A percentile compares a stretch with the other conserved stretches of the same genome.
Conservation (phyloP, 2,797 vertebrate species). For the Meda fulgida region DNA sequence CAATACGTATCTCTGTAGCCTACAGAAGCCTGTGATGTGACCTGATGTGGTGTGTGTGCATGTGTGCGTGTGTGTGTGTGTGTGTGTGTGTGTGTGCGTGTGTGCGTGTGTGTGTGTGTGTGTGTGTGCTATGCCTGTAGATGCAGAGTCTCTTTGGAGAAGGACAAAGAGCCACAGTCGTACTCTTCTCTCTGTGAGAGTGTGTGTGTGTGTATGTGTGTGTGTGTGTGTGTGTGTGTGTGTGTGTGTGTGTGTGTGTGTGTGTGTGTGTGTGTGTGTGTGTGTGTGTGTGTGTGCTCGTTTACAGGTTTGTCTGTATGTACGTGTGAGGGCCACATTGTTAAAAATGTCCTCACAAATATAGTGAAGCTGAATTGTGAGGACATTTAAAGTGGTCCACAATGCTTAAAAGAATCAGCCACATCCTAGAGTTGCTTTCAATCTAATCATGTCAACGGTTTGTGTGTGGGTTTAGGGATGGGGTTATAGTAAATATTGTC, state of each 20-base stretch:
- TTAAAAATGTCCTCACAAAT: not conserved
- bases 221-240: not conserved
- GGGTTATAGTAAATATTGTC: conserved; percentile 4
- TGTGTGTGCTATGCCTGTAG: not conserved
- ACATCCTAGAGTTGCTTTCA: not conserved
- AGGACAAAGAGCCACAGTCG: not conserved
- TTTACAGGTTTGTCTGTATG: not conserved
- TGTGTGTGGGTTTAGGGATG: not conserved
- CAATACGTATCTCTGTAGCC: not conserved
- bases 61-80: no score
- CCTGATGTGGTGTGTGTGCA: not conserved
- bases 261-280: not conserved
- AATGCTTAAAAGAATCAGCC: not conserved
- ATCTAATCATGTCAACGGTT: not conserved
- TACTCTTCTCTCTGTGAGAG: no score
- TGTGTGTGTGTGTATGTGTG: not conserved
- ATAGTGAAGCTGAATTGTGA: not conserved
- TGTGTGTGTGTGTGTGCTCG: not conserved
- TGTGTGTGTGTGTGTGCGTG: no score
- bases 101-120: no score
- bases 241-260: not conserved
- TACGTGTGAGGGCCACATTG: not conserved
- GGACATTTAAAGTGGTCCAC: not conserved
- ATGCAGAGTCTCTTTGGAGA: not conserved
- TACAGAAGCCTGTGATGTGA: conserved; percentile 1